Percentiles rank a stretch among this genome's conserved stretches.
Conservation (phyloP, 1,140 invertebrate species). For the Bursaphelenchus mucronatus region DNA sequence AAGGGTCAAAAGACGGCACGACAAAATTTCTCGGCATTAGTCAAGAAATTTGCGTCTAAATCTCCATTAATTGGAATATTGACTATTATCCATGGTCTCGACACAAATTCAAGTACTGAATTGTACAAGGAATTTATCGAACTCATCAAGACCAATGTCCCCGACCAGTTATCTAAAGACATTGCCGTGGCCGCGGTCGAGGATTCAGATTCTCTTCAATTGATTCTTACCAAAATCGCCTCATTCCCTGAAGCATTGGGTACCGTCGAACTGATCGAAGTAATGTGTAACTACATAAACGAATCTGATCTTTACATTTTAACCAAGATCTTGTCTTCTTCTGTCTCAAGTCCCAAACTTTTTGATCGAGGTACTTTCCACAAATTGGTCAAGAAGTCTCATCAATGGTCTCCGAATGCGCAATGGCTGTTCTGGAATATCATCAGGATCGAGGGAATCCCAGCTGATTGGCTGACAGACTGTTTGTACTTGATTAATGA, state of each 20-base stretch:
- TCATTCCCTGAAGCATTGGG: neutral
- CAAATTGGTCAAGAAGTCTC: too few relatives aligned
- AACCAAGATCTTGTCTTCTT: neutral
- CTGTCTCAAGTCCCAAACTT: too few relatives aligned
- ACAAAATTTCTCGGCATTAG: neutral
- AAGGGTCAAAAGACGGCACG: neutral
- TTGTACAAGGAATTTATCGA: neutral
- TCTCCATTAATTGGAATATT: constrained; percentile 2
- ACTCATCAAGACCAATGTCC: neutral
- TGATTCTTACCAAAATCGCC: neutral
- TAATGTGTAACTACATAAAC: neutral
- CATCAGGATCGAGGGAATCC: too few relatives aligned
- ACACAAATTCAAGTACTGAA: neutral
- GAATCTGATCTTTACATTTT: neutral
- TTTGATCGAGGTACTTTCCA: too few relatives aligned
- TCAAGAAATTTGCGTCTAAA: neutral
- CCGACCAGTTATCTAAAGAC: neutral
- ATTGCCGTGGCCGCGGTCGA: neutral
- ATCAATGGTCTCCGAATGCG: too few relatives aligned
- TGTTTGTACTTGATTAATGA: too few relatives aligned
- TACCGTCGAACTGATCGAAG: neutral
- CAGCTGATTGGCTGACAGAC: too few relatives aligned
- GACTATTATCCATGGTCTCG: neutral
- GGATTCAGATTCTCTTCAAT: neutral
- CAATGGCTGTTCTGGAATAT: too few relatives aligned